phyloP scores from a whole-genome alignment of 2,113 vertebrate genomes.

The Elephantulus edwardii region DNA sequence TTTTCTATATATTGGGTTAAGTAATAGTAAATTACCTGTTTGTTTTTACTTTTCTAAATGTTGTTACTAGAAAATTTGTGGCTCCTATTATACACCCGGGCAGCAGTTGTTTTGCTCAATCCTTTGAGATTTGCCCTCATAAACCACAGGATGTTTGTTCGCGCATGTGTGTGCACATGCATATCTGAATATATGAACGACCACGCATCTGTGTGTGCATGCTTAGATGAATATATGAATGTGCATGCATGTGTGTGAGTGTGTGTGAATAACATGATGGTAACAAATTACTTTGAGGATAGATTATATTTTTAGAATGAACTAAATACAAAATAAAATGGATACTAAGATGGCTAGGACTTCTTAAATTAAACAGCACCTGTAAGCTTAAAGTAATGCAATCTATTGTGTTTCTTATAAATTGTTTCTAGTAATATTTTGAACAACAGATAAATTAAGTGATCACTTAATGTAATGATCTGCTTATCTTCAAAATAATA shows the following conservation, averaged over 20 bases:
- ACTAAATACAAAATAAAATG: slow-evolving; percentile 3
- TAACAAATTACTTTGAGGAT: not conserved
- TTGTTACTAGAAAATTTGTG: not conserved
- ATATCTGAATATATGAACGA: not conserved
- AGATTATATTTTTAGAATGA: slow-evolving; percentile 30
- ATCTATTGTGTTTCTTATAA: slow-evolving; percentile 15
- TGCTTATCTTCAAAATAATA: slow-evolving; percentile 3
- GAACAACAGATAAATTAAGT: not conserved
- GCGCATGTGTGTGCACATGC: not conserved
- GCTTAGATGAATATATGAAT: not conserved
- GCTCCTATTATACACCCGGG: not conserved
- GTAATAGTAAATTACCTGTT: slow-evolving; percentile 12
- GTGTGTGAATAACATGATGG: not conserved
- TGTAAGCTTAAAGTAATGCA: slow-evolving; percentile 42
- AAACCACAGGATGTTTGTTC: not conserved
- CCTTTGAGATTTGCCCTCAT: slow-evolving; percentile 17
- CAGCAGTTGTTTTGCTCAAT: not conserved
- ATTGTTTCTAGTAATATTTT: slow-evolving; percentile 22
- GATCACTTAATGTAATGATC: not conserved
- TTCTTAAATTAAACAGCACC: slow-evolving; percentile 40
- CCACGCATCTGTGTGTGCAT: not conserved
- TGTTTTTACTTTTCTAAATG: slow-evolving; percentile 18
- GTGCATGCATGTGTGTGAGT: not conserved
- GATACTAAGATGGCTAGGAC: not conserved
- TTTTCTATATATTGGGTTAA: slow-evolving; percentile 22